A percentile compares a stretch with the other conserved stretches of the same genome.
Evolutionary conservation across 92 coral and sea anemone species (phyloP).

Genomic region (Ricordea florida): DNA sequence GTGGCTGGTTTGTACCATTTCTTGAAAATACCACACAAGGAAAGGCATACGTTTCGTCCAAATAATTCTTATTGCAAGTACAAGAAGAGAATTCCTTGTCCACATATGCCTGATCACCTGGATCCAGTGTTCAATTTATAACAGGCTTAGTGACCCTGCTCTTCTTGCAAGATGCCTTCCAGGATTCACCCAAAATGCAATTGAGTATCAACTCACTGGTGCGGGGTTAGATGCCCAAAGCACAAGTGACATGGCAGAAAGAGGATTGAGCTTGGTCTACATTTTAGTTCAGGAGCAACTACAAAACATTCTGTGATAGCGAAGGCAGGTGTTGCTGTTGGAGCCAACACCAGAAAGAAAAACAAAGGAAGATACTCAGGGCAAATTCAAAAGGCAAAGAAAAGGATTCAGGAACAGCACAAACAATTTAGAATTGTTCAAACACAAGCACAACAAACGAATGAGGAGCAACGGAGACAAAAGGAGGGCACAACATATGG

Average conservation of each 20-base stretch:
- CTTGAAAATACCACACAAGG: slow-evolving; percentile 16
- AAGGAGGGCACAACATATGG: too few species aligned
- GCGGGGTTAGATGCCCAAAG: slow-evolving; percentile 1
- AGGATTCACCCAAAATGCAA: slow-evolving; percentile 10
- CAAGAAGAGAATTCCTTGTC: slow-evolving; percentile 23
- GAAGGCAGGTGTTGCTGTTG: slow-evolving; percentile 30
- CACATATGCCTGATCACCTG: slow-evolving; percentile 20
- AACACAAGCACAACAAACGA: too few species aligned
- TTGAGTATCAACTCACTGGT: slow-evolving; percentile 14
- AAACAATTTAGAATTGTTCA: too few species aligned
- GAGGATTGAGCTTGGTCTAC: slow-evolving; percentile 14
- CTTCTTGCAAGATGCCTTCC: slow-evolving; percentile 2
- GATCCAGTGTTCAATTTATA: slow-evolving; percentile 32
- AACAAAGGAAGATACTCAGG: slow-evolving; percentile 32
- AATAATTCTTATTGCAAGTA: slow-evolving; percentile 42
- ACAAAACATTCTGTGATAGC: slow-evolving; percentile 20
- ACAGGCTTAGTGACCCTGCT: slow-evolving; percentile 24
- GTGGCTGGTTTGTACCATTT: slow-evolving; percentile 27
- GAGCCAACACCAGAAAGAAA: slow-evolving; percentile 8
- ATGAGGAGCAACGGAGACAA: too few species aligned
- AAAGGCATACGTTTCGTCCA: slow-evolving; percentile 48
- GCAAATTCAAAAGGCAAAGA: slow-evolving; percentile 10
- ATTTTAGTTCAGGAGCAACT: slow-evolving; percentile 32
- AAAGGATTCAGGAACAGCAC: slow-evolving; percentile 15
- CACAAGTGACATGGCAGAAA: slow-evolving; percentile 7